A percentile compares a stretch with the other conserved stretches of the same genome.
phyloP scores from a whole-genome alignment of 1,140 invertebrate species.

The Eufriesea mexicana region DNA sequence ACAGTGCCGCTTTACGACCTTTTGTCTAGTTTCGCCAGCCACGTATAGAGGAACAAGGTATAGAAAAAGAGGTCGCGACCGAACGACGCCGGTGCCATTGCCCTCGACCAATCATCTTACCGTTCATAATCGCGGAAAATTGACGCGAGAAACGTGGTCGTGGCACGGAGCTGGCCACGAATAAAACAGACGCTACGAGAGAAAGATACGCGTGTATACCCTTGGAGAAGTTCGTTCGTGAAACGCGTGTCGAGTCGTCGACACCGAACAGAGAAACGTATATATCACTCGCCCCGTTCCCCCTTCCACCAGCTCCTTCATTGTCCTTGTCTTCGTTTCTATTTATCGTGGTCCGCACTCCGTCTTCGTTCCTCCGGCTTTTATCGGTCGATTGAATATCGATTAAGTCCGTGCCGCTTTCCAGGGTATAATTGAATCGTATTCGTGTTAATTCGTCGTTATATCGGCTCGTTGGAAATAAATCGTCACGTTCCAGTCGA shows the following conservation, averaged over 20 bases:
- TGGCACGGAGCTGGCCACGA: not conserved
- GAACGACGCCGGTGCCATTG: conserved; percentile 38
- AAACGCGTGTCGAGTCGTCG: too few relatives aligned
- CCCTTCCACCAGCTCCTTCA: conserved; percentile 44
- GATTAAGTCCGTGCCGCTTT: conserved; percentile 19
- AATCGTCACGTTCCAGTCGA: conserved; percentile 27
- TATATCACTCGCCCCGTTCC: conserved; percentile 14
- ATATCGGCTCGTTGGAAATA: conserved; percentile 19
- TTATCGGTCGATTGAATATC: conserved; percentile 19
- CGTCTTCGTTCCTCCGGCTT: not conserved
- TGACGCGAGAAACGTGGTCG: conserved; percentile 69
- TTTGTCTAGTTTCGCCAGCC: not conserved
- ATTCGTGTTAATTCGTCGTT: conserved; percentile 35
- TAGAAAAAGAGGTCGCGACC: conserved; percentile 37
- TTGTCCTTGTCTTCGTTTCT: conserved; percentile 6
- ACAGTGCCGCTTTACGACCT: not conserved
- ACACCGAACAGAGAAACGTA: too few relatives aligned
- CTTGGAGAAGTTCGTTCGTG: too few relatives aligned
- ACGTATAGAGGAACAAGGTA: not conserved
- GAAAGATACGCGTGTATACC: not conserved
- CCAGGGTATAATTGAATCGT: conserved; percentile 36
- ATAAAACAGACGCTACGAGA: not conserved
- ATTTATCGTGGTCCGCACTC: not conserved
- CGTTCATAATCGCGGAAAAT: conserved; percentile 68
- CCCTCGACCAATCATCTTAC: conserved; percentile 57